A percentile compares a stretch with the other conserved stretches of the same genome.
Evolutionary conservation across 2,113 vertebrate species (phyloP).

Genomic region (Cyprinodon variegatus): DNA sequence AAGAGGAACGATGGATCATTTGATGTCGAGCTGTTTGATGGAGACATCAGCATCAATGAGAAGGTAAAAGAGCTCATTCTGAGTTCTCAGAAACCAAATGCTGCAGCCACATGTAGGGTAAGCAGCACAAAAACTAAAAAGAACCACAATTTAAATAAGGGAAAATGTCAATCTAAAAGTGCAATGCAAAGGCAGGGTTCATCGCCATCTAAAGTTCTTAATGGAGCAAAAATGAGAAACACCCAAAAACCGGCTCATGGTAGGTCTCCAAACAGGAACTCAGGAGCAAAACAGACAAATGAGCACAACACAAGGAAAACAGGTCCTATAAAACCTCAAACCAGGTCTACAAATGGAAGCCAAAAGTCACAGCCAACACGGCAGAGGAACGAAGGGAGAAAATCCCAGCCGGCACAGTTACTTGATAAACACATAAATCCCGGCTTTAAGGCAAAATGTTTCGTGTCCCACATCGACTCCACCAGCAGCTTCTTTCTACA

Average conservation of each 20-base stretch:
- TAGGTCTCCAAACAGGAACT: constrained; percentile 1
- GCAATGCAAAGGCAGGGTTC: neutral
- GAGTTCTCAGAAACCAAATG: constrained; percentile 43
- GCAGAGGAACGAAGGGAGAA: neutral
- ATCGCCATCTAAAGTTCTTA: neutral
- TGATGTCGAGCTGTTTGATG: constrained; percentile 85
- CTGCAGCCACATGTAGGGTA: neutral
- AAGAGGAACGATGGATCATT: constrained; percentile 82
- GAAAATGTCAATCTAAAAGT: neutral
- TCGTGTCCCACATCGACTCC: constrained; percentile 76
- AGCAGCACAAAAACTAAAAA: constrained; percentile 18
- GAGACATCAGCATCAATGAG: constrained; percentile 81
- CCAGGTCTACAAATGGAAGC: neutral
- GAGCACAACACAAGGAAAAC: neutral
- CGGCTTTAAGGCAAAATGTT: constrained; percentile 73
- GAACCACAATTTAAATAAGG: neutral
- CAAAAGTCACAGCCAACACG: neutral
- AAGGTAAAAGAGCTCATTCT: constrained; percentile 82
- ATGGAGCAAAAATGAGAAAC: neutral
- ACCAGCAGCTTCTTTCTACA: constrained; percentile 83
- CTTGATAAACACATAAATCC: constrained; percentile 64
- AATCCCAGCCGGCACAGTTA: constrained; percentile 67
- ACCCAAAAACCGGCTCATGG: neutral
- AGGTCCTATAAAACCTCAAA: neutral
- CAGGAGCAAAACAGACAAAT: neutral